Evolutionary conservation across 23 tunicate genomes (phyloP), one percentile per base, ranked within the genome.

Genomic region (Halocynthia aurantium): DNA sequence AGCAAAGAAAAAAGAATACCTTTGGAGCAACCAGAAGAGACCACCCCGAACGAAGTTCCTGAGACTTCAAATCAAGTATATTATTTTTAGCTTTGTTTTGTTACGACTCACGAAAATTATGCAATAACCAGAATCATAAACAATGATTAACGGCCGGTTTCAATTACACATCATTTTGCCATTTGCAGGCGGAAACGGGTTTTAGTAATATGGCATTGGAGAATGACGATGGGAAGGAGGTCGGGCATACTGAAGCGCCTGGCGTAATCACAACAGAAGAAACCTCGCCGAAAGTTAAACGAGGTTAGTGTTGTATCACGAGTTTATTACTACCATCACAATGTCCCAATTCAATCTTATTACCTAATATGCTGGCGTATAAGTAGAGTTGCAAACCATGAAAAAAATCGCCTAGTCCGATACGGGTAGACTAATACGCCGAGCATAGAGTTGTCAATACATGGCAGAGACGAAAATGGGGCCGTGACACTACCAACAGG

Each of bases 1-100:
- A 80, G 86, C 64, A 78, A 90, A 70, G 57, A 54, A 67, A 84
- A 84, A 67, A 81, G 96, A 71, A 55, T 67, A 8, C 89, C 83
- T 53, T 22, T 78, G 44, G 44, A 31, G 4, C 44, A 31, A 31
- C 44, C 44, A 31, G 44, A 31, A 31, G 44, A 31, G 44, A 31
- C 44, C 44, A 31, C 44, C 44, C 44, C 44, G 44, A 31, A 31
- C 4, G 44, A 31, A 31, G 44, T 4, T 31, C 44, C 44, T 31
- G 44, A 31, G 44, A 31, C 44, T 31, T 31, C 44, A 31, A 31
- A 31, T 31, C 44, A 31, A 31, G 44, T 31, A 31, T 31, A 31
- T 31, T 31, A 31, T 31, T 31, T 31, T 31, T 31, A 31, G 44
- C 44, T 0, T 31, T 31, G 44, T 31, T 31, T 31, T 31, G 44